Evolutionary conservation across 2,888 invertebrate species (phyloP).

Genomic region (Tyria jacobaeae): DNA sequence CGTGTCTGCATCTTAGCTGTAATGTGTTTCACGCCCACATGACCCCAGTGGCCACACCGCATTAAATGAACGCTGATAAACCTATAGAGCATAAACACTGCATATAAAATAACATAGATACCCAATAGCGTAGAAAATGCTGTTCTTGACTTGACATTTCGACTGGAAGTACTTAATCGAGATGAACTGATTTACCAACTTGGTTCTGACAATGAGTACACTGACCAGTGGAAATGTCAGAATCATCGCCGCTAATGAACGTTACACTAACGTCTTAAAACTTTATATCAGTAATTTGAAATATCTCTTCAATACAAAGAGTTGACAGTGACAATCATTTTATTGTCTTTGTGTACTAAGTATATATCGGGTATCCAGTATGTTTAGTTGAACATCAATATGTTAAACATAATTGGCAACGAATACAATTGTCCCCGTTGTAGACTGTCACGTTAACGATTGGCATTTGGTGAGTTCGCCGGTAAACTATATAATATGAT

Average conservation of each 20-base stretch:
- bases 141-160: background rate
- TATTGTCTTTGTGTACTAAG: background rate
- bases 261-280: background rate
- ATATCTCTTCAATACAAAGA: background rate
- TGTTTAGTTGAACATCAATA: background rate
- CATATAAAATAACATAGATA: conserved; percentile 2
- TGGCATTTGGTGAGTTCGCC: conserved; percentile 47
- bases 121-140: background rate
- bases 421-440: conserved; percentile 54
- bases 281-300: background rate
- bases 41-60: conserved; percentile 46
- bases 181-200: background rate
- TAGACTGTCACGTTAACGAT: conserved; percentile 37
- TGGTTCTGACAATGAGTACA: no score
- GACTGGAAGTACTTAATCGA: background rate
- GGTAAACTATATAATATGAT: conserved; percentile 38
- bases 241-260: background rate
- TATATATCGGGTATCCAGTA: background rate
- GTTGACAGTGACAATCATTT: background rate
- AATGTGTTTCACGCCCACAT: conserved; percentile 81
- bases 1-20: conserved; percentile 66
- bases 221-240: background rate
- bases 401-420: conserved; percentile 44
- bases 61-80: conserved; percentile 43
- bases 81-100: conserved; percentile 29